These are phyloP conservation scores for Cololabis saira DNA, from an alignment of 2,113 vertebrate genomes.

Conservation along the genomic window DNA sequence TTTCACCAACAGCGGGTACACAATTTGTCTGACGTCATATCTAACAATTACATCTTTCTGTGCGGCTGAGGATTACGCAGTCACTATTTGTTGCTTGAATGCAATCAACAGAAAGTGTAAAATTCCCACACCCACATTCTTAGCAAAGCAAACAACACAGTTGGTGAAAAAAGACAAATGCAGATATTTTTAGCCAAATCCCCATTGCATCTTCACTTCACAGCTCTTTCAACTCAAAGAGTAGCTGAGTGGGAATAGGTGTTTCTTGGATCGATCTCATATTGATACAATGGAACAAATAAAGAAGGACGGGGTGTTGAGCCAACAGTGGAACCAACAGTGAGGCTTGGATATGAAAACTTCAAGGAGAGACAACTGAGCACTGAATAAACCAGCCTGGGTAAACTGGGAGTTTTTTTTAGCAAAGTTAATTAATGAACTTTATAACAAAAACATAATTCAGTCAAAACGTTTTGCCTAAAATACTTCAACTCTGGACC, in stretches of 20 bases:
- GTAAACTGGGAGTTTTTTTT: too few relatives aligned
- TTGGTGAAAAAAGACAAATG: conserved; percentile 14
- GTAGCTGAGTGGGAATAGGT: conserved; percentile 60
- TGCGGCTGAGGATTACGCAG: conserved; percentile 26
- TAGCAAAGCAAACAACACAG: conserved; percentile 25
- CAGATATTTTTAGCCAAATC: conserved; percentile 48
- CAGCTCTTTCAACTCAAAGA: conserved; percentile 55
- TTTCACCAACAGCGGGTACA: conserved; percentile 18
- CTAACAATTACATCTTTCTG: conserved; percentile 31
- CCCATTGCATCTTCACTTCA: conserved; percentile 38
- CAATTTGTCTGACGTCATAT: conserved; percentile 31
- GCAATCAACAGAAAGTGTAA: conserved; percentile 36
- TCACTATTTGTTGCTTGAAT: conserved; percentile 31
- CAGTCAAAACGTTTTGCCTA: too few relatives aligned
- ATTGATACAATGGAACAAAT: conserved; percentile 47
- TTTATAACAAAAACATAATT: too few relatives aligned
- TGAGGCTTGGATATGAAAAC: conserved; percentile 17
- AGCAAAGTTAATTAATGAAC: too few relatives aligned
- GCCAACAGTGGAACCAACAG: conserved; percentile 37
- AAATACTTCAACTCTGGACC: too few relatives aligned
- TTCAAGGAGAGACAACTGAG: not conserved
- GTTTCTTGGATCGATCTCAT: conserved; percentile 65
- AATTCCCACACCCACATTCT: conserved; percentile 54
- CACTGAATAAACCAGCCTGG: too few relatives aligned
- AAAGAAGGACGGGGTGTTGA: conserved; percentile 33